Conservation (phyloP, 2,797 vertebrate species). For the Macrochelys suwanniensis region DNA sequence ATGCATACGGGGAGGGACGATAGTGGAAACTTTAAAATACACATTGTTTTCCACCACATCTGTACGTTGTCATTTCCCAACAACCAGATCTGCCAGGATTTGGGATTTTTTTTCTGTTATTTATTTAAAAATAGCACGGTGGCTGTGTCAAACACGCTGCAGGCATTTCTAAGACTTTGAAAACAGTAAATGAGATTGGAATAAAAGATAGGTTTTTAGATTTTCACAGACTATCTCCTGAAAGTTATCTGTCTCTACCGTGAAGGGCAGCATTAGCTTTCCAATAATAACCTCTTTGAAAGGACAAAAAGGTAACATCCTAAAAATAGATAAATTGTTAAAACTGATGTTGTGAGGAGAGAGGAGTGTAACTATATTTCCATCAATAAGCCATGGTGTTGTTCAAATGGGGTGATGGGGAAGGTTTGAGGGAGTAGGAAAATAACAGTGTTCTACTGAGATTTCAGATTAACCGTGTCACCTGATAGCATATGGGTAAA, state of each 20-base stretch:
- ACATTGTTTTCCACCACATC: neutral
- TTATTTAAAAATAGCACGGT: constrained; percentile 33
- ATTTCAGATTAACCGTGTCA: neutral
- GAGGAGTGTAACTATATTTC: neutral
- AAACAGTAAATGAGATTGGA: constrained; percentile 68
- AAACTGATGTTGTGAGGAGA: constrained; percentile 38
- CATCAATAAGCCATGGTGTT: neutral
- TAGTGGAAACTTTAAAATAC: neutral
- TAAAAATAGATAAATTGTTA: constrained; percentile 53
- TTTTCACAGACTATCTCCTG: neutral
- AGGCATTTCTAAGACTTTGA: constrained; percentile 69
- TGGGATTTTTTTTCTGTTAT: neutral
- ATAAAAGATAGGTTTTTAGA: constrained; percentile 53
- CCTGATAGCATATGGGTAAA: neutral
- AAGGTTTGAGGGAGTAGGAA: neutral
- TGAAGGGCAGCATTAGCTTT: constrained; percentile 55
- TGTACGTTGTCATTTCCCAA: neutral
- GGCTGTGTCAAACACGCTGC: constrained; percentile 56
- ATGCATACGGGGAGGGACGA: neutral
- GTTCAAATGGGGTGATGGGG: neutral
- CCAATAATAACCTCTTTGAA: constrained; percentile 56
- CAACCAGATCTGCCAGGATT: neutral
- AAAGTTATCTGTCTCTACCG: constrained; percentile 57
- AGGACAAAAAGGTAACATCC: constrained; percentile 60
- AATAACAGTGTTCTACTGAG: neutral